phyloP scores from a whole-genome alignment of 2,888 invertebrate species.

The Calephelis perditalis region DNA sequence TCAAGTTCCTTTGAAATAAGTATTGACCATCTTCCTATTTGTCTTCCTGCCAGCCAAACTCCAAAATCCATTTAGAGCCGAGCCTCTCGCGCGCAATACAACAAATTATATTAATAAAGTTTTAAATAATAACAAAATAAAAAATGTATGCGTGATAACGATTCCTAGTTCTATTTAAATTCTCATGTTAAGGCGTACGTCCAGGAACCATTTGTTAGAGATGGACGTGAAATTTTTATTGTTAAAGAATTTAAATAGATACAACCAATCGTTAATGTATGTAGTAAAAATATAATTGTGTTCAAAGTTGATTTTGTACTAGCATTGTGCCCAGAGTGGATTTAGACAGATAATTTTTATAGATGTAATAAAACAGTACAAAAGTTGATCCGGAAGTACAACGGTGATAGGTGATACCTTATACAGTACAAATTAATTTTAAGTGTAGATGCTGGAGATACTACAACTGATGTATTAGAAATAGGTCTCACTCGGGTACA shows the following conservation, averaged over 20 bases:
- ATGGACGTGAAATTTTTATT: constrained; percentile 47
- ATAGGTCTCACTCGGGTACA: constrained; percentile 60
- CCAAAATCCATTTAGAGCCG: constrained; percentile 43
- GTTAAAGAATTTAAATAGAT: constrained; percentile 46
- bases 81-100: constrained; percentile 58
- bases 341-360: constrained; percentile 39
- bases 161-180: constrained; percentile 41
- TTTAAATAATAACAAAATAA: constrained; percentile 74
- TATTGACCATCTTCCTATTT: constrained; percentile 51
- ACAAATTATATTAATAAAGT: constrained; percentile 77
- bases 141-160: constrained; percentile 68
- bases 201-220: constrained; percentile 45
- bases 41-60: constrained; percentile 67
- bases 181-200: constrained; percentile 48
- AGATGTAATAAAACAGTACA: constrained; percentile 52
- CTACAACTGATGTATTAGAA: constrained; percentile 42
- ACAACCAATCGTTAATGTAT: constrained; percentile 46
- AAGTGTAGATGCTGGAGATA: constrained; percentile 55
- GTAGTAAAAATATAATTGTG: constrained; percentile 69
- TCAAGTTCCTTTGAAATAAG: constrained; percentile 26
- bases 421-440: constrained; percentile 73
- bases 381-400: constrained; percentile 57
- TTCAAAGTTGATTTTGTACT: constrained; percentile 53
- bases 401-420: constrained; percentile 61
- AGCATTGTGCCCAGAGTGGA: constrained; percentile 65